These are phyloP conservation scores for Vulpes vulpes DNA, from an alignment of 2,113 vertebrate genomes.

Conservation along the genomic window DNA sequence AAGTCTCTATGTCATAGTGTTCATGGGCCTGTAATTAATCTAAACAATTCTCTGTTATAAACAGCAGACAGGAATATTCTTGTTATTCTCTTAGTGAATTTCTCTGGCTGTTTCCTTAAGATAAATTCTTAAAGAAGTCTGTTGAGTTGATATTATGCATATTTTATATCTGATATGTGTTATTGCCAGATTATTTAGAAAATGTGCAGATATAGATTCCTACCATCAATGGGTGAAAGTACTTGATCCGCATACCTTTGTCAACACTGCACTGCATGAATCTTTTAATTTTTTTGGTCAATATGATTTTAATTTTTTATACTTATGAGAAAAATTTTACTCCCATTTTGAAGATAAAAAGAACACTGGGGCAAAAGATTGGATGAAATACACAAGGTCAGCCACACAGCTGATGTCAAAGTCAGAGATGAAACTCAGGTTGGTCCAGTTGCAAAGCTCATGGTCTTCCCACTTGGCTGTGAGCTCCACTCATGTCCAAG, in stretches of 20 bases:
- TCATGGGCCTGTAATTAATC: not conserved
- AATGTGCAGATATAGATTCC: not conserved
- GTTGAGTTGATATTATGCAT: not conserved
- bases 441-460: not conserved
- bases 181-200: not conserved
- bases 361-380: not conserved
- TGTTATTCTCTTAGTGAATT: not conserved
- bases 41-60: not conserved
- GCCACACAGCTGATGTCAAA: fast-evolving
- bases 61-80: not conserved
- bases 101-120: not conserved
- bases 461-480: not conserved
- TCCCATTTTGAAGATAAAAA: not conserved
- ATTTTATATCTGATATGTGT: not conserved
- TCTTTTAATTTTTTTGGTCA: not conserved
- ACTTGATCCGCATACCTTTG: not conserved
- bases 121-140: not conserved
- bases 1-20: not conserved
- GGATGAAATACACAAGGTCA: not conserved
- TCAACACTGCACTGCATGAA: not conserved
- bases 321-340: not conserved
- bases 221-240: not conserved
- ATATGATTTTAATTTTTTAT: not conserved
- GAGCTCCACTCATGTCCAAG: not conserved
- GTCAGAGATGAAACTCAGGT: not conserved